Conservation (phyloP, 2,113 vertebrate genomes). For the Antechinus flavipes region DNA sequence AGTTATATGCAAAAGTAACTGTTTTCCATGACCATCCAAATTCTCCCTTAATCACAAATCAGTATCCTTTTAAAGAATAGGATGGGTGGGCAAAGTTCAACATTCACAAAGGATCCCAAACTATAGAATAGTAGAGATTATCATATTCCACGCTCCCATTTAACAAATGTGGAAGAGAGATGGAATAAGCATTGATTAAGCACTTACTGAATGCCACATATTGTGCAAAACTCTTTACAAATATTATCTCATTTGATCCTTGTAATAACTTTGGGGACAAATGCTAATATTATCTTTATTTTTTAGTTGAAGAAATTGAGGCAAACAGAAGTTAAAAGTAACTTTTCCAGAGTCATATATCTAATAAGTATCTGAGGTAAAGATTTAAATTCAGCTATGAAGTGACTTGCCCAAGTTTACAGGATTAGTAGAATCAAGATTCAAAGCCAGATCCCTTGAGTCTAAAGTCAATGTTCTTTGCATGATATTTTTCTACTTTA, state of each 20-base stretch:
- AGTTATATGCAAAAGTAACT: neutral
- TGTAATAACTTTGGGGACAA: neutral
- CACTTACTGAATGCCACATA: neutral
- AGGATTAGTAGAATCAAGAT: neutral
- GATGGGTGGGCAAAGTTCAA: neutral
- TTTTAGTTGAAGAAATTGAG: neutral
- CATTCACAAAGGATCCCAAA: neutral
- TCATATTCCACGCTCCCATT: neutral
- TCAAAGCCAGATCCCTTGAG: neutral
- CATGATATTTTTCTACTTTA: neutral
- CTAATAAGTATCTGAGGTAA: neutral
- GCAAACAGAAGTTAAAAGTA: neutral
- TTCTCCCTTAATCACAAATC: constrained; percentile 50
- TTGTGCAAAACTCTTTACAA: neutral
- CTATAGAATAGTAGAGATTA: neutral
- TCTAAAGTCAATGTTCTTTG: neutral
- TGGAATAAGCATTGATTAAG: neutral
- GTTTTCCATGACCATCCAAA: constrained; percentile 22
- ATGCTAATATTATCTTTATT: neutral
- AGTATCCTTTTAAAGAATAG: constrained; percentile 46
- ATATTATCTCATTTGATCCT: neutral
- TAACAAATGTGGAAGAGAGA: neutral
- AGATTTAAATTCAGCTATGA: neutral
- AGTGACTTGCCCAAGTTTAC: neutral
- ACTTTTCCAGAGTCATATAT: neutral